Evolutionary conservation across 2,888 invertebrate species (phyloP).

Genomic region (Ellobium chinense): DNA sequence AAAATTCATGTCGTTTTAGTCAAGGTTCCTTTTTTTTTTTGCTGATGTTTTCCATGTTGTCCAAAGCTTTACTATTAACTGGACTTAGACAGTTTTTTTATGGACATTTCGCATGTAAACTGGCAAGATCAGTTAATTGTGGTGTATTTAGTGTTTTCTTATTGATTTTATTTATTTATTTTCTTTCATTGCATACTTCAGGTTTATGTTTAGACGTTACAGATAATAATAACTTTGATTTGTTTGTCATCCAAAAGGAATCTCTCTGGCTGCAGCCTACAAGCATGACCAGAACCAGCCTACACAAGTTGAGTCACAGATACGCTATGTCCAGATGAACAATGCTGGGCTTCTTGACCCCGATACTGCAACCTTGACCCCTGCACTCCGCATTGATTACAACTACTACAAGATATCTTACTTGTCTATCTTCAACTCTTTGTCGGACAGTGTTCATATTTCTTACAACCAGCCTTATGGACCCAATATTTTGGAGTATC

Average conservation of each 20-base stretch:
- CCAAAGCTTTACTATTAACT: no score
- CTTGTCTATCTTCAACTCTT: conserved; percentile 88
- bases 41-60: no score
- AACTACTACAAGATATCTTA: conserved; percentile 80
- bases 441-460: conserved; percentile 95
- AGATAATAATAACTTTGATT: neutral
- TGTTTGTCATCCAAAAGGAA: conserved; percentile 57
- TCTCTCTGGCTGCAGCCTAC: conserved; percentile 68
- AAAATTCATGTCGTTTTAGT: no score
- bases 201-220: neutral
- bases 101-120: no score
- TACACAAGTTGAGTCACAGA: conserved; percentile 55
- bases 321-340: conserved; percentile 66
- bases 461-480: conserved; percentile 95
- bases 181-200: neutral
- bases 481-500: conserved; percentile 86
- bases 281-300: conserved; percentile 52
- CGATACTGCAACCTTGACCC: conserved; percentile 84
- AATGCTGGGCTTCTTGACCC: conserved; percentile 95
- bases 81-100: no score
- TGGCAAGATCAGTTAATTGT: no score
- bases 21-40: no score
- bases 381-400: conserved; percentile 82
- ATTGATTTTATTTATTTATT: neutral
- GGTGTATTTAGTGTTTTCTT: no score